Conservation (phyloP, 2,113 vertebrate species). For the Chrysochloris asiatica region DNA sequence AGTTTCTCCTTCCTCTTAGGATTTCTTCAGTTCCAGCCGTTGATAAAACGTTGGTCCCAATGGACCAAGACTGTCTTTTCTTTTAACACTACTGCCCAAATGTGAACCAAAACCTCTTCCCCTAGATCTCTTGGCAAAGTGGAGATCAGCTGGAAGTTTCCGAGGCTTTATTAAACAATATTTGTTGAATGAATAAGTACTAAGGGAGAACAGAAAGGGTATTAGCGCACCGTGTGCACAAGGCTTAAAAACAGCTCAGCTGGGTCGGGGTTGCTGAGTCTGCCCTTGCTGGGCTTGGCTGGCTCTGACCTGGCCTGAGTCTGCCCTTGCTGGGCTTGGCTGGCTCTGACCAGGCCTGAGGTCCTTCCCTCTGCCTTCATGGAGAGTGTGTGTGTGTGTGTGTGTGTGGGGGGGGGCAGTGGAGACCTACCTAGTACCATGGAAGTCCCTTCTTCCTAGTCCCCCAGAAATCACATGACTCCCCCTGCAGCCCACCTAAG, state of each 20-base stretch:
- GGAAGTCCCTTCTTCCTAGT: not conserved
- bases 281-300: no score
- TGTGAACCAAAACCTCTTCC: not conserved
- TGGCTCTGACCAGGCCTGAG: no score
- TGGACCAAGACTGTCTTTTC: not conserved
- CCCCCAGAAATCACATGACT: not conserved
- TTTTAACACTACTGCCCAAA: not conserved
- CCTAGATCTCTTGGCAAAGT: not conserved
- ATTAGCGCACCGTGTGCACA: constrained; percentile 53
- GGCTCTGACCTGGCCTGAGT: no score
- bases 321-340: no score
- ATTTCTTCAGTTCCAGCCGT: not conserved
- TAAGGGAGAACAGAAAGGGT: constrained; percentile 61
- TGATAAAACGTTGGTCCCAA: not conserved
- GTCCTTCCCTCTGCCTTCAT: not conserved
- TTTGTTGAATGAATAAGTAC: constrained; percentile 63
- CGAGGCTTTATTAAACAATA: constrained; percentile 65
- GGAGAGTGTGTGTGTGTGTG: no score
- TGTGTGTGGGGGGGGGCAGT: no score
- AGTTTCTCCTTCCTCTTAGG: not conserved
- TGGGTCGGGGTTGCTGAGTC: constrained; percentile 25
- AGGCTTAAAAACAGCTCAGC: constrained; percentile 63
- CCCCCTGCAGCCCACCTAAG: not conserved
- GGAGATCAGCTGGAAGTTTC: constrained; percentile 65
- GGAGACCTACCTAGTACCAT: not conserved